These are phyloP conservation scores for Scolopax bukidnonensis DNA, from an alignment of 2,797 vertebrate species.

Conservation along the genomic window DNA sequence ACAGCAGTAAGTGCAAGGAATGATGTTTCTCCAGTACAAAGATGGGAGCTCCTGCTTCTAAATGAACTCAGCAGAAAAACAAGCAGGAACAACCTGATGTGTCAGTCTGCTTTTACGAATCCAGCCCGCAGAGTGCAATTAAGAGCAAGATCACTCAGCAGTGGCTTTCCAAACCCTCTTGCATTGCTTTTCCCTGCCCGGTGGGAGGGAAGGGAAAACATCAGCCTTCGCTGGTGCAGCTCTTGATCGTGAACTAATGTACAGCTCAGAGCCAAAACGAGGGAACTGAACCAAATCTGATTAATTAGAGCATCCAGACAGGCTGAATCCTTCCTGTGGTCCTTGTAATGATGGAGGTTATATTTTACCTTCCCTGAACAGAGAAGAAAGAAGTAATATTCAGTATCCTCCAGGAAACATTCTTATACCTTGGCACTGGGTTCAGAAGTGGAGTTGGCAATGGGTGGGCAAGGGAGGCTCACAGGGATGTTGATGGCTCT, in stretches of 20 bases:
- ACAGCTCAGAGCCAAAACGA: neutral
- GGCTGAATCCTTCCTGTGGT: neutral
- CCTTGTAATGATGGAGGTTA: neutral
- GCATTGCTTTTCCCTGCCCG: neutral
- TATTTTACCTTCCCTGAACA: neutral
- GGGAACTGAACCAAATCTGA: constrained; percentile 9
- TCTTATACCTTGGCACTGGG: neutral
- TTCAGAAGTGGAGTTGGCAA: neutral
- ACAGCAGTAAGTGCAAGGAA: neutral
- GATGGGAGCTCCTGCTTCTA: neutral
- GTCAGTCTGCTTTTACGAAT: neutral
- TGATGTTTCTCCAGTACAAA: neutral
- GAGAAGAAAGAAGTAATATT: neutral
- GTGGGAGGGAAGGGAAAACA: constrained; percentile 2
- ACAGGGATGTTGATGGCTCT: neutral
- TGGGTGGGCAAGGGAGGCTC: neutral
- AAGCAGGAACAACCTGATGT: neutral
- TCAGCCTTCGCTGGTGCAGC: neutral
- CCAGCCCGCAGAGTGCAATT: neutral
- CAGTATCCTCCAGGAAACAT: fast-evolving
- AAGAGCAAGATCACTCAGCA: constrained; percentile 17
- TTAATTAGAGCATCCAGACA: neutral
- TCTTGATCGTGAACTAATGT: neutral
- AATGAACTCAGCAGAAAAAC: neutral
- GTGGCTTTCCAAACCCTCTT: neutral